These are phyloP conservation scores for Leptinotarsa undecemlineata DNA, from an alignment of 1,140 invertebrate species.

Conservation along the genomic window DNA sequence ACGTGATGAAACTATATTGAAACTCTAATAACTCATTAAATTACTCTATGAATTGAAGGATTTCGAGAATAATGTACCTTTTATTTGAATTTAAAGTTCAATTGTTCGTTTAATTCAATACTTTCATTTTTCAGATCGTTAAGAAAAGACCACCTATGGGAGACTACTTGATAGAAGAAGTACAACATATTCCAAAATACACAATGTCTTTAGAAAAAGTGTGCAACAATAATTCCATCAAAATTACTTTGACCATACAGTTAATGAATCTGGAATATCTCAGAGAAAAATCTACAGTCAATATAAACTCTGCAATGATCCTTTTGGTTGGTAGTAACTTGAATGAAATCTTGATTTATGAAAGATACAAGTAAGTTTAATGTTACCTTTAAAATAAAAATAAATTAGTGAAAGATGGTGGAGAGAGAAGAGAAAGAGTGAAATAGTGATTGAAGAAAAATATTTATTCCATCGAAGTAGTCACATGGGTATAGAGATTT, in stretches of 20 bases:
- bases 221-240: neutral
- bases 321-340: conserved; percentile 45
- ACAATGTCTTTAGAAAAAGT: conserved; percentile 33
- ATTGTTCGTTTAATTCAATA: no score
- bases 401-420: no score
- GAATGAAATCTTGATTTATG: conserved; percentile 47
- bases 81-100: no score
- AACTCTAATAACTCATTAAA: no score
- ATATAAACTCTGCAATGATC: conserved; percentile 41
- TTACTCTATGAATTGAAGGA: neutral
- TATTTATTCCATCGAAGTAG: no score
- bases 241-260: conserved; percentile 34
- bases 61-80: no score
- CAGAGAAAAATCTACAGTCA: conserved; percentile 36
- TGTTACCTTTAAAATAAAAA: no score
- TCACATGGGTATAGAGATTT: no score
- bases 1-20: no score
- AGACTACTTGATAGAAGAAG: conserved; percentile 44
- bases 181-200: conserved; percentile 44
- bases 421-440: no score
- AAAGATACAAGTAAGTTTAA: conserved; percentile 45
- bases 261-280: conserved; percentile 39
- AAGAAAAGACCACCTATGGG: conserved; percentile 48
- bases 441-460: no score
- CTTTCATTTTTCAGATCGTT: conserved; percentile 41